These are phyloP conservation scores for Agapostemon virescens DNA, from an alignment of 2,888 invertebrate species.

Conservation along the genomic window DNA sequence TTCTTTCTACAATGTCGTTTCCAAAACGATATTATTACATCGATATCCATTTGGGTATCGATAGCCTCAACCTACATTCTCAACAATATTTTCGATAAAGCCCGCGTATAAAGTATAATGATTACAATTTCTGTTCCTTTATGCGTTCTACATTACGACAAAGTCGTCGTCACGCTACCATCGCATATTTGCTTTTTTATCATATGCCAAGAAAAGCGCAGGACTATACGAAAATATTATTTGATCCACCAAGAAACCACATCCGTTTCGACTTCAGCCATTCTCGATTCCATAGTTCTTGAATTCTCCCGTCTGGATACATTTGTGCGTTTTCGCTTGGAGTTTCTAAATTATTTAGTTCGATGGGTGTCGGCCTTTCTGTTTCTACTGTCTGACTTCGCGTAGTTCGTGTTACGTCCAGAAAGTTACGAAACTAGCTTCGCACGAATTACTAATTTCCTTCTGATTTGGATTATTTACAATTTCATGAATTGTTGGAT, in stretches of 20 bases:
- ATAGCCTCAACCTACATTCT: too few relatives aligned
- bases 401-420: neutral
- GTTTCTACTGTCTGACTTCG: neutral
- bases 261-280: neutral
- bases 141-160: neutral
- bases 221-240: neutral
- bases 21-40: too few relatives aligned
- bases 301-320: neutral
- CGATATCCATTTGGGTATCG: too few relatives aligned
- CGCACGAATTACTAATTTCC: neutral
- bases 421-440: neutral
- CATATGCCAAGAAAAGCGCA: neutral
- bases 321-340: neutral
- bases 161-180: neutral
- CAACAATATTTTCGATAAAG: too few relatives aligned
- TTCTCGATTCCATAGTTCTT: neutral
- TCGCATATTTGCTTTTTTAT: neutral
- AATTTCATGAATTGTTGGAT: neutral
- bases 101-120: too few relatives aligned
- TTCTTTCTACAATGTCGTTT: too few relatives aligned
- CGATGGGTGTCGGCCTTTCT: neutral
- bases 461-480: neutral
- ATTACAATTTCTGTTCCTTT: neutral
- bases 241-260: neutral
- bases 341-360: neutral